Evolutionary conservation across 2,888 invertebrate species (phyloP), one percentile per base, ranked within the genome.

Genomic region (Agrochola lychnidis): DNA sequence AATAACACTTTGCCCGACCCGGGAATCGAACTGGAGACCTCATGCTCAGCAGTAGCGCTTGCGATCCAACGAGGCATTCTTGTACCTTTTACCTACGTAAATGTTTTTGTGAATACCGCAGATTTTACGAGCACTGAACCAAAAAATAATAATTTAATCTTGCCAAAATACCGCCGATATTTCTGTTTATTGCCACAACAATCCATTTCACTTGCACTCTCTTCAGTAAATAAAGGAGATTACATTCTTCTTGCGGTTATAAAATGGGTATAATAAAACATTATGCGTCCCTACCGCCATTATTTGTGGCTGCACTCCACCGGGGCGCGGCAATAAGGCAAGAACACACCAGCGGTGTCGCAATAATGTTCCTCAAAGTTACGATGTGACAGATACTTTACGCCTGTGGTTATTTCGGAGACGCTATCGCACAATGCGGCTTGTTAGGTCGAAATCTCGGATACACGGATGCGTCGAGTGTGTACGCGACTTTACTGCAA

Each of bases 221-320:
- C 88, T 91, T 92, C 90, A 90, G 92, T 93, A 94, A 94, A 94
- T 94, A 95, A 93, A 92, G 91, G 88, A 93, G 94, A 95, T 95
- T 94, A 94, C 93, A 94, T 94, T 94, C 93, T 94, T 93, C 92
- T 91, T 90, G 93, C 89, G 94, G 95, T 93, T 94, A 92, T 95
- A 94, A 94, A 94, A 94, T 92, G 91, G 91, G 90, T 91, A 88
- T 95, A 94, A 95, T 95, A 95, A 95, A 95, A 95, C 93, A 95
- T 95, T 92, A 95, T 93, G 94, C 92, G 94, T 92, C 93, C 93
- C 92, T 92, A 89, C 91, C 89, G 91, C 81, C 85, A 83, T 94
- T 94, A 94, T 95, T 95, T 94, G 94, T 92, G 93, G 93, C 90
- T 95, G 94, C 94, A 94, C 93, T 95, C 91, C 88, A 91, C 84